phyloP scores from a whole-genome alignment of 2,113 vertebrate genomes.

The Microtus richardsoni region DNA sequence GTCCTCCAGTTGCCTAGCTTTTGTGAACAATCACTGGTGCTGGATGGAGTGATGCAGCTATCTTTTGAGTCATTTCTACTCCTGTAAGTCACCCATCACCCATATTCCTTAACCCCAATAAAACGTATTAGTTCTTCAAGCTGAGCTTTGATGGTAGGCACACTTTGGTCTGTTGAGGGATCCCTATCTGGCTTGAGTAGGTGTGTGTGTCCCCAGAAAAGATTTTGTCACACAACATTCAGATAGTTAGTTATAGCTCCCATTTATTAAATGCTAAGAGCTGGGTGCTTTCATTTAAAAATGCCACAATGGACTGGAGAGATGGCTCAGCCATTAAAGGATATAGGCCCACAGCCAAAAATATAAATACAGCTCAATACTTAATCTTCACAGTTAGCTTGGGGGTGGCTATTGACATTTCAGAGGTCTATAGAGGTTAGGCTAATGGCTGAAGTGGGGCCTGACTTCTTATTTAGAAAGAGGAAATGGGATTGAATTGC shows the following conservation, averaged over 20 bases:
- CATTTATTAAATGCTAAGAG: background rate
- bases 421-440: background rate
- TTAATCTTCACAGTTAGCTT: background rate
- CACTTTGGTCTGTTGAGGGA: background rate
- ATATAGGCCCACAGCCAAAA: background rate
- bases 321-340: background rate
- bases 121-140: background rate
- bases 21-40: background rate
- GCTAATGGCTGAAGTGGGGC: background rate
- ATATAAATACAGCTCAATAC: background rate
- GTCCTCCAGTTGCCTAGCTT: background rate
- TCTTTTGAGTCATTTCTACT: background rate
- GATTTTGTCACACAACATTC: background rate
- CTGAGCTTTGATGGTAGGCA: background rate
- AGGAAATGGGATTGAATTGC: background rate
- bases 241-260: background rate
- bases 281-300: background rate
- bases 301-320: background rate
- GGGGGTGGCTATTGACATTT: background rate
- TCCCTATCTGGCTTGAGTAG: background rate
- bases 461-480: background rate
- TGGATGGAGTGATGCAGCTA: background rate
- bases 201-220: background rate
- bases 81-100: background rate
- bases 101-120: background rate